Percentiles rank a stretch among this genome's conserved stretches.
Evolutionary conservation across 2,113 vertebrate genomes (phyloP).

Genomic region (Tragulus kanchil): DNA sequence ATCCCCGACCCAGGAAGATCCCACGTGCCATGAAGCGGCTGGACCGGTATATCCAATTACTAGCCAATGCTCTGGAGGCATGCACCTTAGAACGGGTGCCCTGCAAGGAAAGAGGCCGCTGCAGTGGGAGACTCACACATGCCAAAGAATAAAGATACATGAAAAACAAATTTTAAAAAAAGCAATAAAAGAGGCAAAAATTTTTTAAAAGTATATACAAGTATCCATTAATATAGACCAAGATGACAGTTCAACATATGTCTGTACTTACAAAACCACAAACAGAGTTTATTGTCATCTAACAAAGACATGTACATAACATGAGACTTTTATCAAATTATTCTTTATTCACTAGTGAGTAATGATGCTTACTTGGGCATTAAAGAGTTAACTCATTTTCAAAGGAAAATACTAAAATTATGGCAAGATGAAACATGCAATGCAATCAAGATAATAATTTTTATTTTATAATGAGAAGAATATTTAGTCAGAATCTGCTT

Average conservation of each 20-base stretch:
- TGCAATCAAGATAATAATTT: neutral
- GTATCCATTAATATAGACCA: neutral
- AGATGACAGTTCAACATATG: neutral
- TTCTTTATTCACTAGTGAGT: neutral
- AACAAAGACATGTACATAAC: neutral
- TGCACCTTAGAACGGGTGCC: too few relatives aligned
- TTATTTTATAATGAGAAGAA: slow-evolving; percentile 1
- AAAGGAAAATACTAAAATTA: slow-evolving; percentile 27
- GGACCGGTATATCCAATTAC: too few relatives aligned
- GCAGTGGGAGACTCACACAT: too few relatives aligned
- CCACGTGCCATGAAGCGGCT: too few relatives aligned
- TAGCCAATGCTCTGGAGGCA: too few relatives aligned
- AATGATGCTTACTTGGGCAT: neutral
- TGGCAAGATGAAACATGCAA: neutral
- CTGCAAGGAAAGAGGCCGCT: too few relatives aligned
- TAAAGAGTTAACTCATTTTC: slow-evolving; percentile 5
- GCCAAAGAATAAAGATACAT: too few relatives aligned
- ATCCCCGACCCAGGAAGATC: too few relatives aligned
- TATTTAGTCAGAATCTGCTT: slow-evolving; percentile 19
- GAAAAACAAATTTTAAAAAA: too few relatives aligned
- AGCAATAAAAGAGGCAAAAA: too few relatives aligned
- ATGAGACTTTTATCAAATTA: neutral
- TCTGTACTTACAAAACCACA: neutral
- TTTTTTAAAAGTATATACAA: too few relatives aligned
- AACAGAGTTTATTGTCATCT: neutral